Evolutionary conservation across 1,140 invertebrate genomes (phyloP), one percentile per base, ranked within the genome.

Genomic region (Pseudomyrmex gracilis): DNA sequence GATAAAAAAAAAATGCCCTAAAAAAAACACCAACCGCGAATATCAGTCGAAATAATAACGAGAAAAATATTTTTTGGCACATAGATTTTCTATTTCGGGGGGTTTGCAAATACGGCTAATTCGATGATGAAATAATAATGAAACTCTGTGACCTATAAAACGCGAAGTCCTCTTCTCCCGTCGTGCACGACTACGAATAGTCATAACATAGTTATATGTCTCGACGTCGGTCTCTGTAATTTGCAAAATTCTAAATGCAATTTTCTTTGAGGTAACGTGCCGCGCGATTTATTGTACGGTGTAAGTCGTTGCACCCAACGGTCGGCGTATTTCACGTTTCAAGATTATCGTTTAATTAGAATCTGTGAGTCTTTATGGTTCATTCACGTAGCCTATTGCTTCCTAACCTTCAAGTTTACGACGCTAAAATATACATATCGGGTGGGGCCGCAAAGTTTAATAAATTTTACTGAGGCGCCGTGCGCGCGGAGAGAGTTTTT

Each of bases 301-400:
- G 53, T 53, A 64, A 76, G 73, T 58, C 53, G 76, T 58, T 71
- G 53, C 43, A 64, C 70, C 34, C 34, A 34, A 34, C 53, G 43
- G 53, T 47, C 17, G 76, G n/a, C 15, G 43, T 78, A 68, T 58
- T 78, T 78, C 68, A 78, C 47, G 64, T 58, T 58, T 68, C 34
- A 55, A 34, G 43, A 78, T 78, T 78, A 78, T 78, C 76, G 51
- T 78, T 78, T 78, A 78, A 78, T 78, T 78, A 78, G 53, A 55
- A 78, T 68, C 63, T 64, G 60, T 67, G 49, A 34, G 49, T 55
- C 74, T 78, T 78, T 78, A 68, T 58, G 64, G 58, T 64, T 78
- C 63, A 78, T 57, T 78, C 64, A 15, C 51, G 49, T 43, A 55
- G 20, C 20, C 53, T 55, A 60, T 80, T 80, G 43, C 76, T 17